A percentile compares a stretch with the other conserved stretches of the same genome.
phyloP scores from a whole-genome alignment of 2,888 invertebrate species.

The Eurytoma californica region DNA sequence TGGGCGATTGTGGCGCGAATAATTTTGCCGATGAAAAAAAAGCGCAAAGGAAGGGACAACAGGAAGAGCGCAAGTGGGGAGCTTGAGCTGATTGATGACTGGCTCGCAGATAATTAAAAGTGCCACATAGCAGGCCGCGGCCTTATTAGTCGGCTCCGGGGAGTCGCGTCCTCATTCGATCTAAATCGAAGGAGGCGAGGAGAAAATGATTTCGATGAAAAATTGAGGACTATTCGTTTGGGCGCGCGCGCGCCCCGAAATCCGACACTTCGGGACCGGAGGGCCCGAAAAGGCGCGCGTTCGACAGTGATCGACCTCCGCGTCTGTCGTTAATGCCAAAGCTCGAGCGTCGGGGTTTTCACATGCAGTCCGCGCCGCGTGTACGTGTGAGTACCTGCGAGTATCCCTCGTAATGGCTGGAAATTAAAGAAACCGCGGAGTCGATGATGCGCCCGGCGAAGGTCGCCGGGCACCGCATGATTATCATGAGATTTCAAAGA shows the following conservation, averaged over 20 bases:
- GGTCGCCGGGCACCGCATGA: constrained; percentile 57
- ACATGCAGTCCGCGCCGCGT: background rate
- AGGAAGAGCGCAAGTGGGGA: constrained; percentile 49
- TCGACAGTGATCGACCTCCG: constrained; percentile 49
- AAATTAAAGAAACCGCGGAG: constrained; percentile 66
- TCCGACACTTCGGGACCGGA: constrained; percentile 27
- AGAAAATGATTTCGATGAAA: constrained; percentile 52
- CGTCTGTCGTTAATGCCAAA: constrained; percentile 36
- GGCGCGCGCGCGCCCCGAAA: constrained; percentile 22
- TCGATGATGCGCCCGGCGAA: constrained; percentile 59
- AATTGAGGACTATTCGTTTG: constrained; percentile 45
- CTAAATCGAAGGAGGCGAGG: constrained; percentile 37
- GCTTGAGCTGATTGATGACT: constrained; percentile 68
- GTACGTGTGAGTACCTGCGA: background rate
- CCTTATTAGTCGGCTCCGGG: constrained; percentile 40
- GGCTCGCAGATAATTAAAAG: constrained; percentile 66
- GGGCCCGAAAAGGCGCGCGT: background rate
- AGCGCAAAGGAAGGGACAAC: constrained; percentile 27
- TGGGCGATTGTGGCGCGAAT: constrained; percentile 52
- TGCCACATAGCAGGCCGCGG: constrained; percentile 51
- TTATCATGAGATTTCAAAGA: constrained; percentile 65
- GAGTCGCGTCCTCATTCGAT: constrained; percentile 24
- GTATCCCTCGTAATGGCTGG: constrained; percentile 63
- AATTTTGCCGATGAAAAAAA: constrained; percentile 30
- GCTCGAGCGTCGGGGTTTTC: background rate